Evolutionary conservation across 2,888 invertebrate genomes (phyloP).

Genomic region (Tiliacea aurago): DNA sequence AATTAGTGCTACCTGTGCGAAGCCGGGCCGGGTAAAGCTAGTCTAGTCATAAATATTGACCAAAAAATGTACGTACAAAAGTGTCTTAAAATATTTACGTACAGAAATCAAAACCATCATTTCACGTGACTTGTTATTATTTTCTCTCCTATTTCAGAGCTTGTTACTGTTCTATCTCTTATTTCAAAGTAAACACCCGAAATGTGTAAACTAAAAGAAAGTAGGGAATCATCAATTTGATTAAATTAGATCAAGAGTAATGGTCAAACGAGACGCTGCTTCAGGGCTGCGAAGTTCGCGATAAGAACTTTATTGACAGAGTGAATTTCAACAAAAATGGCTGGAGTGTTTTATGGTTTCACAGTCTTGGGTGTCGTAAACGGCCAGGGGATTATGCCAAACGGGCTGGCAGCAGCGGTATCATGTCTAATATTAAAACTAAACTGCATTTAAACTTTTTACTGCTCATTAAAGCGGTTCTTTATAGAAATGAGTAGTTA

Average conservation of each 20-base stretch:
- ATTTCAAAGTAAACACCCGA: slow-evolving; percentile 14
- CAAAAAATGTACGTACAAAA: too few species aligned
- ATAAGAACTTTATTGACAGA: slow-evolving; percentile 49
- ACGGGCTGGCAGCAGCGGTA: neutral
- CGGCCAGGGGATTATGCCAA: neutral
- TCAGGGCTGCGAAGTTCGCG: slow-evolving; percentile 55
- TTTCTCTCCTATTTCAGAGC: slow-evolving; percentile 6
- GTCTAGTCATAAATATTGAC: too few species aligned
- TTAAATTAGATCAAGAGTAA: slow-evolving; percentile 84
- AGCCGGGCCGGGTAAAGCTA: too few species aligned
- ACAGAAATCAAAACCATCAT: too few species aligned
- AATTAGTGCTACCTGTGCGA: too few species aligned
- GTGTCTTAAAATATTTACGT: too few species aligned
- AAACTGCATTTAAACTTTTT: neutral
- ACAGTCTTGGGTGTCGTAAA: slow-evolving; percentile 22
- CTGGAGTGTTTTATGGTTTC: slow-evolving; percentile 7
- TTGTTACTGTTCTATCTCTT: neutral
- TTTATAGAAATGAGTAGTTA: too few species aligned
- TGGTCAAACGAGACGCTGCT: slow-evolving; percentile 64
- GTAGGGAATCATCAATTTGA: slow-evolving; percentile 81
- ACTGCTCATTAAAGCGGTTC: too few species aligned
- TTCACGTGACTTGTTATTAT: neutral
- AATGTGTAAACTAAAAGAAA: slow-evolving; percentile 50
- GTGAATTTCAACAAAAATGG: slow-evolving; percentile 24
- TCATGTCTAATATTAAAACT: neutral